Conservation (phyloP, 2,888 invertebrate species). For the Pterostichus madidus region DNA sequence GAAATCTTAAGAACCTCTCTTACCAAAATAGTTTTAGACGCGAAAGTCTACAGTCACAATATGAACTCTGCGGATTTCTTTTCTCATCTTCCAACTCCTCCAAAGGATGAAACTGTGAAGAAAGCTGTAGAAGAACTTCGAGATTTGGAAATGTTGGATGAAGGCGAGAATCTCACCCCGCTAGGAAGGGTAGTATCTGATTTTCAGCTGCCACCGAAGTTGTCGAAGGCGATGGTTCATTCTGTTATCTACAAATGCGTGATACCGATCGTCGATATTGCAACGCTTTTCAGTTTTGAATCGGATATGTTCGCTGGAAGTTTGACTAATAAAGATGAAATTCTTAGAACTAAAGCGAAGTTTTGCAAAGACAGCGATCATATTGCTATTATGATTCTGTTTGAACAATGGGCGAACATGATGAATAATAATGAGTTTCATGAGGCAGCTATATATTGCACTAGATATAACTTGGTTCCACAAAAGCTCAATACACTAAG, state of each 20-base stretch:
- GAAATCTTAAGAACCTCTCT: slow-evolving; percentile 82
- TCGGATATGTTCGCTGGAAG: slow-evolving; percentile 79
- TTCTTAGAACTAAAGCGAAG: slow-evolving; percentile 78
- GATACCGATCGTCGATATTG: slow-evolving; percentile 77
- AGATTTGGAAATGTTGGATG: slow-evolving; percentile 80
- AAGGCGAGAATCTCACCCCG: slow-evolving; percentile 81
- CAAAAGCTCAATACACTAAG: slow-evolving; percentile 79
- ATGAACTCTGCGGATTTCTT: slow-evolving; percentile 81
- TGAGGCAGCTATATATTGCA: slow-evolving; percentile 76
- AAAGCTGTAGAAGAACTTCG: slow-evolving; percentile 82
- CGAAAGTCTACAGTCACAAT: slow-evolving; percentile 81
- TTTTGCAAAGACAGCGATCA: slow-evolving; percentile 83
- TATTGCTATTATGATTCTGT: slow-evolving; percentile 80
- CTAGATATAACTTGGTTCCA: slow-evolving; percentile 76
- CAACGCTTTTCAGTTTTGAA: slow-evolving; percentile 78
- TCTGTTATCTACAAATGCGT: slow-evolving; percentile 80
- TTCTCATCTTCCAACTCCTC: slow-evolving; percentile 82
- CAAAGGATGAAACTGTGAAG: slow-evolving; percentile 78
- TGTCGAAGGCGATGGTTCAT: slow-evolving; percentile 82
- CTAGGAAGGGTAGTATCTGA: slow-evolving; percentile 80
- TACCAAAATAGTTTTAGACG: slow-evolving; percentile 80
- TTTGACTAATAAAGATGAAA: slow-evolving; percentile 77
- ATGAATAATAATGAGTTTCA: slow-evolving; percentile 71
- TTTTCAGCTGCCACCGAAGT: slow-evolving; percentile 81
- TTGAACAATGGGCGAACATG: slow-evolving; percentile 78